A percentile compares a stretch with the other conserved stretches of the same genome.
Conservation (phyloP, 1,140 invertebrate species). For the Camponotus floridanus region DNA sequence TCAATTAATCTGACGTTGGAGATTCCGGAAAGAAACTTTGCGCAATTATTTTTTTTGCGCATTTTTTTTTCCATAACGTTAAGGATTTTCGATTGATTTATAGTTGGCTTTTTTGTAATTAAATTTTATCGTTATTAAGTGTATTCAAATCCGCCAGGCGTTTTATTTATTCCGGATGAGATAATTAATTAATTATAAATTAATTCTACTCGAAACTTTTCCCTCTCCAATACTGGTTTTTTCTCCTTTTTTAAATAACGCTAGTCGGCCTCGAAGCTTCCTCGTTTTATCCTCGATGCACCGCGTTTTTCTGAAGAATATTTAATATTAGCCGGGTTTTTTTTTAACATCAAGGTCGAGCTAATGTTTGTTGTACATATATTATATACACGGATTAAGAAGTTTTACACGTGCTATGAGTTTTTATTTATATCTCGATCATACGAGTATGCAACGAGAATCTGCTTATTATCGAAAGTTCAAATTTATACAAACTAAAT, state of each 20-base stretch:
- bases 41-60: neutral
- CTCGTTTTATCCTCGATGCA: neutral
- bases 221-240: neutral
- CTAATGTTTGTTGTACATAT: neutral
- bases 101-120: too few species aligned
- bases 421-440: slow-evolving; percentile 30
- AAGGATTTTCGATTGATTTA: neutral
- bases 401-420: neutral
- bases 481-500: neutral
- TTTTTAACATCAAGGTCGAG: slow-evolving; percentile 19
- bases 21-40: neutral
- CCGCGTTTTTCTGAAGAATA: neutral
- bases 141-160: neutral
- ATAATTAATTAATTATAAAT: slow-evolving; percentile 23
- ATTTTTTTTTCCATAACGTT: slow-evolving; percentile 7
- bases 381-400: neutral
- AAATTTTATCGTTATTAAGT: too few species aligned
- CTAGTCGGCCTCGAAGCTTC: slow-evolving; percentile 6
- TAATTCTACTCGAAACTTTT: neutral
- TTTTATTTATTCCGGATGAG: neutral
- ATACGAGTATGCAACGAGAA: neutral
- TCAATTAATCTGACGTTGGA: slow-evolving; percentile 7
- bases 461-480: neutral
- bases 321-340: slow-evolving; percentile 9
- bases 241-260: neutral